Conservation (phyloP, 2,888 invertebrate genomes). For the Agapetus fuscipes region DNA sequence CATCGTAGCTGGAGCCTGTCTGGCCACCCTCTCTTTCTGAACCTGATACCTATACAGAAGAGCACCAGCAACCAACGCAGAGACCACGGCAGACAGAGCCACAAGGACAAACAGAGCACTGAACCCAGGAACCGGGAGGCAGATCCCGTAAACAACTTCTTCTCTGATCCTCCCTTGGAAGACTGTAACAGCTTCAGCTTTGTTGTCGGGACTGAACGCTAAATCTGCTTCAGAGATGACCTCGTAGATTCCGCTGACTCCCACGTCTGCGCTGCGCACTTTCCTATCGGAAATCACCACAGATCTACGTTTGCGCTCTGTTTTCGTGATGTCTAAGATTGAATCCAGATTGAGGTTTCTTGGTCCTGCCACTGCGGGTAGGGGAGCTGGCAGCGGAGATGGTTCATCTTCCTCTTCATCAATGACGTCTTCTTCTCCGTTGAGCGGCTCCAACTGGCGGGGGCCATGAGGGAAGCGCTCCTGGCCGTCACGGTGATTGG, state of each 20-base stretch:
- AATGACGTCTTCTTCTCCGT: conserved; percentile 31
- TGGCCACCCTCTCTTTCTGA: conserved; percentile 56
- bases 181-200: conserved; percentile 74
- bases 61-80: conserved; percentile 77
- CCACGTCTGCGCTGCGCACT: conserved; percentile 75
- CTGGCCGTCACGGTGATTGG: conserved; percentile 46
- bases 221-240: conserved; percentile 88
- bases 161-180: conserved; percentile 82
- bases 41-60: conserved; percentile 69
- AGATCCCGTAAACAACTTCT: conserved; percentile 86
- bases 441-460: conserved; percentile 48
- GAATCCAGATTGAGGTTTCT: conserved; percentile 34
- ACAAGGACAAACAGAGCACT: conserved; percentile 82
- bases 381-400: conserved; percentile 34
- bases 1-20: conserved; percentile 43
- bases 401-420: conserved; percentile 33
- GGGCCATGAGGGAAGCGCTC: conserved; percentile 75
- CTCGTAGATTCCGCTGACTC: conserved; percentile 82
- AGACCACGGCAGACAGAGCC: conserved; percentile 77
- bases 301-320: conserved; percentile 48
- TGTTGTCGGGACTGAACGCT: conserved; percentile 75
- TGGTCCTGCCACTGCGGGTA: conserved; percentile 45
- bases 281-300: conserved; percentile 60
- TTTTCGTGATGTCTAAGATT: conserved; percentile 19
- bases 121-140: conserved; percentile 82